These are phyloP conservation scores for Acronicta alni DNA, from an alignment of 2,888 invertebrate genomes.

Conservation along the genomic window DNA sequence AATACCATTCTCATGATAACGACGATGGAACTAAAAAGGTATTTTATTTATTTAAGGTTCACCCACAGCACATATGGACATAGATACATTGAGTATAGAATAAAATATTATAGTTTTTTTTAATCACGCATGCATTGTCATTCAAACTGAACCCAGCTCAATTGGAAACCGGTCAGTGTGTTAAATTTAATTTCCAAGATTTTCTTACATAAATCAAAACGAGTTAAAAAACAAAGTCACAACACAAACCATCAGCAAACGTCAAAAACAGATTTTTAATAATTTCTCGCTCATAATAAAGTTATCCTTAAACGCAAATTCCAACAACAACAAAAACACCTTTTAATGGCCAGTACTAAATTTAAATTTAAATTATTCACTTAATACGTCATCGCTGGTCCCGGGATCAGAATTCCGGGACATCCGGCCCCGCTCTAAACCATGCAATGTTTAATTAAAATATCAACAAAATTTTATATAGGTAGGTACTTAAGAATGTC, in stretches of 20 bases:
- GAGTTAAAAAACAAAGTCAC: no score
- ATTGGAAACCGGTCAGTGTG: no score
- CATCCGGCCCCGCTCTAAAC: slow-evolving; percentile 13
- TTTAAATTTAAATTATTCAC: slow-evolving; percentile 50
- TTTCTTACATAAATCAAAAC: no score
- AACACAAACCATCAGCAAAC: background rate
- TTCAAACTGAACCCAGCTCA: no score
- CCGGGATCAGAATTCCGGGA: slow-evolving; percentile 20
- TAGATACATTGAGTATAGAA: no score
- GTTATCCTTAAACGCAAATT: slow-evolving; percentile 7
- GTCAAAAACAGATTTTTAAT: background rate
- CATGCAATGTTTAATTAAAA: slow-evolving; percentile 39
- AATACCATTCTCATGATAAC: no score
- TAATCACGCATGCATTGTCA: no score
- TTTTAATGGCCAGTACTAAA: slow-evolving; percentile 31
- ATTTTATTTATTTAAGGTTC: no score
- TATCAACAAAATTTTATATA: slow-evolving; percentile 29
- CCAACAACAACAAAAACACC: slow-evolving; percentile 11
- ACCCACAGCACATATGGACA: no score
- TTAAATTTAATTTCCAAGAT: no score
- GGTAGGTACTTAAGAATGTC: slow-evolving; percentile 15
- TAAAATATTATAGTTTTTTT: no score
- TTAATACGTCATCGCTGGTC: slow-evolving; percentile 26
- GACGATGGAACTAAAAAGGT: no score
- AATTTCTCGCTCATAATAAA: slow-evolving; percentile 1